Evolutionary conservation across 2,888 invertebrate genomes (phyloP).

Genomic region (Zygothrica quintamaculata): DNA sequence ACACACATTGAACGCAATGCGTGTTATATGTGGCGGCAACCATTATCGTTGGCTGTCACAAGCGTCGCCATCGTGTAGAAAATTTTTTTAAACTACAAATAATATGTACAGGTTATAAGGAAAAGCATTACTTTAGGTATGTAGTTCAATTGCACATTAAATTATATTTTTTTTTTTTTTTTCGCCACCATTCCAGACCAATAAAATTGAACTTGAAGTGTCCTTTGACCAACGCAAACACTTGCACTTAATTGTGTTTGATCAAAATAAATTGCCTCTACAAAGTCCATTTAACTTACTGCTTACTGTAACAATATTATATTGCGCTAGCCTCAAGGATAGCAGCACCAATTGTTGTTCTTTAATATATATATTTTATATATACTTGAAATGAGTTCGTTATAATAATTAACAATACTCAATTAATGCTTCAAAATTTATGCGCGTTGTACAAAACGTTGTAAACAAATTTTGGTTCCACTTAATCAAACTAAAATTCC

Average conservation of each 20-base stretch:
- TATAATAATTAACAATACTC: no score
- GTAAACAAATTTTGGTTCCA: no score
- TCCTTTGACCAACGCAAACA: constrained; percentile 55
- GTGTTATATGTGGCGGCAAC: constrained; percentile 44
- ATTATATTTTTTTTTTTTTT: not conserved
- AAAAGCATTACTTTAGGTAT: constrained; percentile 53
- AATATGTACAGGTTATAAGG: constrained; percentile 59
- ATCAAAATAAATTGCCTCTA: constrained; percentile 53
- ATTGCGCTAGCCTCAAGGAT: constrained; percentile 23
- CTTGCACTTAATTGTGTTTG: constrained; percentile 67
- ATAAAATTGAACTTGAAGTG: constrained; percentile 60
- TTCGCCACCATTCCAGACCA: constrained; percentile 6
- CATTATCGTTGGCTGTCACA: constrained; percentile 47
- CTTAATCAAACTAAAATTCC: no score
- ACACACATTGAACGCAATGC: constrained; percentile 33
- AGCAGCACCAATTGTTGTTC: not conserved
- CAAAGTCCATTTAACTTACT: constrained; percentile 63
- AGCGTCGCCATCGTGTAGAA: constrained; percentile 28
- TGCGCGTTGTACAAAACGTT: no score
- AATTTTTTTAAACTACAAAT: constrained; percentile 67
- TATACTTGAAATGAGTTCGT: no score
- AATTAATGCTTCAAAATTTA: no score
- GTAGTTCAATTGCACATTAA: constrained; percentile 19
- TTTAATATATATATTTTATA: no score
- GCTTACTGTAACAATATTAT: no score